phyloP scores from a whole-genome alignment of 2,113 vertebrate genomes.

The Calonectris borealis region DNA sequence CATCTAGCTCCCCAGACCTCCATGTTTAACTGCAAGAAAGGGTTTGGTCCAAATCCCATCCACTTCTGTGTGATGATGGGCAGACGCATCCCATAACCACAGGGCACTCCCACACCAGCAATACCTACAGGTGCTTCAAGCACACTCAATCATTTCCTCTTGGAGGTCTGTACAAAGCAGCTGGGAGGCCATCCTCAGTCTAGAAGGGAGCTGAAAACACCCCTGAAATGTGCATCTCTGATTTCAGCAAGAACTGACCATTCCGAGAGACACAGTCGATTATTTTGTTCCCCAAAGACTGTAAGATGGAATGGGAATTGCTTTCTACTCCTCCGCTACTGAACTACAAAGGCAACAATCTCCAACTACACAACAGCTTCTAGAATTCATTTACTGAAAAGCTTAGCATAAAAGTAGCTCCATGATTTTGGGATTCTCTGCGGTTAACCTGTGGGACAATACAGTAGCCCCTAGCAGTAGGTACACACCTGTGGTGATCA shows the following conservation, averaged over 20 bases:
- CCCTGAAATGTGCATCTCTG: not conserved
- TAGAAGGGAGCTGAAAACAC: not conserved
- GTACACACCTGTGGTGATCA: conserved; percentile 87
- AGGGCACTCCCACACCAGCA: not conserved
- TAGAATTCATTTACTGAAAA: not conserved
- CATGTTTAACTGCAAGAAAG: not conserved
- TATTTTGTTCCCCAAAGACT: not conserved
- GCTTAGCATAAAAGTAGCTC: not conserved
- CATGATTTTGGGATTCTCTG: conserved; percentile 5
- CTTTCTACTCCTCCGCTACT: not conserved
- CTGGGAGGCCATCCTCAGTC: not conserved
- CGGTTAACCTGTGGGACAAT: conserved; percentile 43
- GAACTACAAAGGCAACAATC: not conserved
- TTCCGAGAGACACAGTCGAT: not conserved
- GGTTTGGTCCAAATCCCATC: not conserved
- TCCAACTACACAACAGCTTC: not conserved
- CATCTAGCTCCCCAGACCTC: not conserved
- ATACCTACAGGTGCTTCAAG: not conserved
- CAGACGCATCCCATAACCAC: not conserved
- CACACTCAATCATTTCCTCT: not conserved
- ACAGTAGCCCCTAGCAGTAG: conserved; percentile 68
- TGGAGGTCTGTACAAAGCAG: not conserved
- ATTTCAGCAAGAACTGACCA: not conserved
- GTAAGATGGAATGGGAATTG: not conserved
- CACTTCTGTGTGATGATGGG: not conserved